These are phyloP conservation scores for Lysandra bellargus DNA, from an alignment of 2,888 invertebrate genomes.

Conservation along the genomic window DNA sequence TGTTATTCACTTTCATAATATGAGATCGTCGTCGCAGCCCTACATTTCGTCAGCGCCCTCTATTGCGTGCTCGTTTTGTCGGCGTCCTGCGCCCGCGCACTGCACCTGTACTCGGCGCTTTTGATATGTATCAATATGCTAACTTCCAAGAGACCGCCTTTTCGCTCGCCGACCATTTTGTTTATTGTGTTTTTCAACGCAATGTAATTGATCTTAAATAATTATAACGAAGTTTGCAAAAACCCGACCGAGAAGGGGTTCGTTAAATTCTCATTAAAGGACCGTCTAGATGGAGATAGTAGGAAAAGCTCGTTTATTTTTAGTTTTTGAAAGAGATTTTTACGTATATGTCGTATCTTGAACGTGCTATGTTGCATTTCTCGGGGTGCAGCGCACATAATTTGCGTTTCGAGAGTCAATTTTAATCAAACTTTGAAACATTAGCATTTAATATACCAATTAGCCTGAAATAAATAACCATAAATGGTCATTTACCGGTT, in stretches of 20 bases:
- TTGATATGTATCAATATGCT: slow-evolving; percentile 74
- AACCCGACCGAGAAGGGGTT: background rate
- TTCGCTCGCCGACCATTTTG: slow-evolving; percentile 22
- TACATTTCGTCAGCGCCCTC: slow-evolving; percentile 51
- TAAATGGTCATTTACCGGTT: background rate
- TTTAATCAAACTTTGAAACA: slow-evolving; percentile 9
- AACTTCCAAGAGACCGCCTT: slow-evolving; percentile 49
- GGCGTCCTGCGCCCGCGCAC: slow-evolving; percentile 62
- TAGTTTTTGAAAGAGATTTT: slow-evolving; percentile 1
- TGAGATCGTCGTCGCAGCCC: slow-evolving; percentile 35
- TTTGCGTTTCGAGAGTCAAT: slow-evolving; percentile 3
- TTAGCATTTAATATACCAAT: slow-evolving; percentile 3
- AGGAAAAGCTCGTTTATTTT: background rate
- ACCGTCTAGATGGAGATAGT: slow-evolving; percentile 9
- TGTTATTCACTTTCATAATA: slow-evolving; percentile 13
- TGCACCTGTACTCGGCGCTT: slow-evolving; percentile 46
- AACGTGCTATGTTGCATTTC: background rate
- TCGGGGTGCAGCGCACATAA: background rate
- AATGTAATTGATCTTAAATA: slow-evolving; percentile 25
- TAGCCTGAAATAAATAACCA: slow-evolving; percentile 9
- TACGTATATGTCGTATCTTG: background rate
- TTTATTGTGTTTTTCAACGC: slow-evolving; percentile 24
- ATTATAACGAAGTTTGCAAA: slow-evolving; percentile 19
- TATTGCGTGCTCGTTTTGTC: slow-evolving; percentile 63
- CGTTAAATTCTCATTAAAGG: slow-evolving; percentile 8